These are phyloP conservation scores for Octopus sinensis DNA, from an alignment of 1,140 invertebrate species.

Conservation along the genomic window DNA sequence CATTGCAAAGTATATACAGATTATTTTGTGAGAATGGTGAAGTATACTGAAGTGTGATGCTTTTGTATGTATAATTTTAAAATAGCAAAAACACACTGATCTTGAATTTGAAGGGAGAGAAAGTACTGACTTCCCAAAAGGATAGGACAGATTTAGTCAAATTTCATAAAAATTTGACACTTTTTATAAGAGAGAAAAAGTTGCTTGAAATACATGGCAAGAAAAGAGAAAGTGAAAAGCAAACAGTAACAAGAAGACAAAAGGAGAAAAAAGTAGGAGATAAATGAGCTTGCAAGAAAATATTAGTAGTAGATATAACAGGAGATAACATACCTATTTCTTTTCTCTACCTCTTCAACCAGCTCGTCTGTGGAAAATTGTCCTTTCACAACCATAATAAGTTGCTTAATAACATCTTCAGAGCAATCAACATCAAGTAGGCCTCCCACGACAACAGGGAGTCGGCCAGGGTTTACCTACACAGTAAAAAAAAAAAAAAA, in stretches of 20 bases:
- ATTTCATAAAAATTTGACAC: no score
- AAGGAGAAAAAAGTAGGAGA: not conserved
- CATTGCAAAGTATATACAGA: no score
- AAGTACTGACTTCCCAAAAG: no score
- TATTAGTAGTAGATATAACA: no score
- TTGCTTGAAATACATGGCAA: not conserved
- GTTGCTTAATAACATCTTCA: conserved; percentile 98
- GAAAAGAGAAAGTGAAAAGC: not conserved
- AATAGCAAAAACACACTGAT: no score
- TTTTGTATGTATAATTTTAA: no score
- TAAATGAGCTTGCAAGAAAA: no score
- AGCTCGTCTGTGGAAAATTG: conserved; percentile 99
- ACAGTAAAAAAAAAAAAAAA: conserved; percentile 11
- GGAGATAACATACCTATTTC: conserved; percentile 69
- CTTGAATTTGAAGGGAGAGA: no score
- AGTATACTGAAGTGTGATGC: no score
- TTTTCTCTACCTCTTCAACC: conserved; percentile 96
- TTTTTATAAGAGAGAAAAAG: not conserved
- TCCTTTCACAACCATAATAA: conserved; percentile 91
- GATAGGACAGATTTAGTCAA: no score
- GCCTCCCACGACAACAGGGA: conserved; percentile 96
- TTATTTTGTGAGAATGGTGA: no score
- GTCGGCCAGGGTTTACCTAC: conserved; percentile 91
- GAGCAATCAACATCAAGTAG: conserved; percentile 96
- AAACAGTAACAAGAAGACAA: not conserved